These are phyloP conservation scores for Muntiacus muntjak DNA, from an alignment of 2,113 vertebrate species.

Conservation along the genomic window DNA sequence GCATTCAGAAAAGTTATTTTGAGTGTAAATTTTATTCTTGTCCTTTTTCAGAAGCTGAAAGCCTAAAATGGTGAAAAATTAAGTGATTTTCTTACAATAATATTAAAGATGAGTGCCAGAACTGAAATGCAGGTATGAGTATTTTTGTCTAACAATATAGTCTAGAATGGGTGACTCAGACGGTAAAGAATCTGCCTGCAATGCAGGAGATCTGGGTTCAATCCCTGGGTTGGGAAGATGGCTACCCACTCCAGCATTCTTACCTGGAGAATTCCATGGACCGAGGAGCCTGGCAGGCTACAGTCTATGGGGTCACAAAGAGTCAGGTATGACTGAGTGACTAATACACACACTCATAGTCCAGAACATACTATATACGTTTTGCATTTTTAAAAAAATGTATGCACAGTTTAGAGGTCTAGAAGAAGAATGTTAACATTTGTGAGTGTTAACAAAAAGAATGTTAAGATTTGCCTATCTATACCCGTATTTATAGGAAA, in stretches of 20 bases:
- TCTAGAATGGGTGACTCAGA: not conserved
- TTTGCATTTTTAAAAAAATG: not conserved
- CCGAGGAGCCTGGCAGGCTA: not conserved
- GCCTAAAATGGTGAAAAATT: not conserved
- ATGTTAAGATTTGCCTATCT: not conserved
- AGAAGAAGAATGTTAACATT: not conserved
- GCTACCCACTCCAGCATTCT: not conserved
- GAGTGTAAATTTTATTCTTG: not conserved
- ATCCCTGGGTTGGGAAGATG: not conserved
- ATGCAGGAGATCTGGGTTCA: not conserved
- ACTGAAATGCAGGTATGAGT: not conserved
- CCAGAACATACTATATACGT: not conserved
- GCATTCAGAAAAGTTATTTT: not conserved
- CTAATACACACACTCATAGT: not conserved
- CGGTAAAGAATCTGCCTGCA: not conserved
- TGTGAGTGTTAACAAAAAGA: not conserved
- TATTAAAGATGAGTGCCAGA: not conserved
- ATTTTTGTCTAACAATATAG: not conserved
- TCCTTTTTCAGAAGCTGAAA: constrained; percentile 17
- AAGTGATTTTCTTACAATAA: not conserved
- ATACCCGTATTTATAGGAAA: not conserved
- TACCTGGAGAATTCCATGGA: not conserved
- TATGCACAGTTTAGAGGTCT: constrained; percentile 29
- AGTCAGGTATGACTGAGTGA: not conserved
- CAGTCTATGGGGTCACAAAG: not conserved